Base-by-base conservation (phyloP, 1,140 invertebrate genomes). In the Drosophila cardini region DNA sequence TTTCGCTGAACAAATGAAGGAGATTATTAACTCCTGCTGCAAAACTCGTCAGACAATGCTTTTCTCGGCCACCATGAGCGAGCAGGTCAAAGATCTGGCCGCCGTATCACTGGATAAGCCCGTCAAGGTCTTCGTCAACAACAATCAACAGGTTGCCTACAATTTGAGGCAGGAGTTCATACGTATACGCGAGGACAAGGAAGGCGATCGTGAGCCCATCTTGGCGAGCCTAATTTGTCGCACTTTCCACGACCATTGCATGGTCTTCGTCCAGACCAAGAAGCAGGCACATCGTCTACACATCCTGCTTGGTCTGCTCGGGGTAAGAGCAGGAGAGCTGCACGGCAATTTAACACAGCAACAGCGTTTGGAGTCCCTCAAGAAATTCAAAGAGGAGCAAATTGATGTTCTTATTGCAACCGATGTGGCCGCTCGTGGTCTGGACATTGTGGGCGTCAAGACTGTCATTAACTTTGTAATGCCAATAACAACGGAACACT, bases 31-130 rank as follows among this genome's bases (percentile, higher is more conserved):
- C 34, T 96, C 98, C 74, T 99, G 98, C 93, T 94, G 97, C 2
- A 94, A 95, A 42, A 98, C 95, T n/a, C 94, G 98, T n/a, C 98
- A 99, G 93, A 99, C 98, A 0, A 97, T 99, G 94, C 93, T 99
- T 15, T 99, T 99, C 93, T 99, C 98, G 1, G 99, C 99, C 10
- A 99, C 99, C 1, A 99, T 99, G 98, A 99, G 98, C 3, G 98
- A 99, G 52, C 95, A 97, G 93, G 98, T 99, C 0, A 96, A 98
- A 93, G 97, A 99, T 93, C 93, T 99, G 45, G 98, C 97, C 0
- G 94, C 97, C 1, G 96, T 99, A 0, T 99, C 98, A 0, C 93
- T 99, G 4, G 95, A 96, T 46, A 96, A 97, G 72, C 98, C 99
- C 0, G 96, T 99, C 7, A 98, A 97, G 93, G 94, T 99, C 58